Percentiles rank a stretch among this genome's conserved stretches.
phyloP scores from a whole-genome alignment of 2,888 invertebrate genomes.

The Ichneumoninae sp. region DNA sequence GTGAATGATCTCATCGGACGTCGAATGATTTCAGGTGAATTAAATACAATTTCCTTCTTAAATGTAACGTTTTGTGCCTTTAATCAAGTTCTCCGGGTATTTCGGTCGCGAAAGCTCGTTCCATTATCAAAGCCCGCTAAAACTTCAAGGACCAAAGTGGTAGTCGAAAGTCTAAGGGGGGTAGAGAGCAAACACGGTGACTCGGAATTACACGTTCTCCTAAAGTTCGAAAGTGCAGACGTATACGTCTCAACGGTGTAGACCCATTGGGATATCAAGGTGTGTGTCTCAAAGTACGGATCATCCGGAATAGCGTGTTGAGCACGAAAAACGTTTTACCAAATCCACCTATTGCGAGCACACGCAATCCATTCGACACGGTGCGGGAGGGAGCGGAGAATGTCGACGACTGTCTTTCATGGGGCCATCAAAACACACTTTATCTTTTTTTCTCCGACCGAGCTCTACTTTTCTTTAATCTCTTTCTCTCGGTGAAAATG shows the following conservation, averaged over 20 bases:
- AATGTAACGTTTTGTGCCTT: background rate
- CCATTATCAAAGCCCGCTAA: background rate
- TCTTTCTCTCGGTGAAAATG: slow-evolving; percentile 46
- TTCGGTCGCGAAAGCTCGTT: background rate
- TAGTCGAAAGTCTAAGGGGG: slow-evolving; percentile 30
- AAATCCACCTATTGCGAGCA: slow-evolving; percentile 52
- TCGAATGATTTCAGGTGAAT: too few species aligned
- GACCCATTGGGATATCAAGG: background rate
- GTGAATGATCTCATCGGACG: too few species aligned
- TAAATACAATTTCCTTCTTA: background rate
- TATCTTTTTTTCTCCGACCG: slow-evolving; percentile 45
- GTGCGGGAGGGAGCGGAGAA: background rate
- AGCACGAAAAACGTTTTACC: slow-evolving; percentile 64
- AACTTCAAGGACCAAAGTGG: background rate
- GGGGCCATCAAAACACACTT: slow-evolving; percentile 58
- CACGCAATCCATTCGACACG: slow-evolving; percentile 36
- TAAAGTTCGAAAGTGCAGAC: slow-evolving; percentile 61
- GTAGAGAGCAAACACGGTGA: slow-evolving; percentile 54
- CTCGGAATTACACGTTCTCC: slow-evolving; percentile 59
- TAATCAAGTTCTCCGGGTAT: background rate
- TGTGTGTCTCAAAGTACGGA: slow-evolving; percentile 48
- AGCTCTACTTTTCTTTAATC: slow-evolving; percentile 39
- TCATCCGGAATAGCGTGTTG: slow-evolving; percentile 58
- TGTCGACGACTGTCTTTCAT: slow-evolving; percentile 49
- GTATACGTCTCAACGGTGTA: slow-evolving; percentile 25